Evolutionary conservation across 2,888 invertebrate genomes (phyloP), one percentile per base, ranked within the genome.

Genomic region (Euzetes globulus): DNA sequence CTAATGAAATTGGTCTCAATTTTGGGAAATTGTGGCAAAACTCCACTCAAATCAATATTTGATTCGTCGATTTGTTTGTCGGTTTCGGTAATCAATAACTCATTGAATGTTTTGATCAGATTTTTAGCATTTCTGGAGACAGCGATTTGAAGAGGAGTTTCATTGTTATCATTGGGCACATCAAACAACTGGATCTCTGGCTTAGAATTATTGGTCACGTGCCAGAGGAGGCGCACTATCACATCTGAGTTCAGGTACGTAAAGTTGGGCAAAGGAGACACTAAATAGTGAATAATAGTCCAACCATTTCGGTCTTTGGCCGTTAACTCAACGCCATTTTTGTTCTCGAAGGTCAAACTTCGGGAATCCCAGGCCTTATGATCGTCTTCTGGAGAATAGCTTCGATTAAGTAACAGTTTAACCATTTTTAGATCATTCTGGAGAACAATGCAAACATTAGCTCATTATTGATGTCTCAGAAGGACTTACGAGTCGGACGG

Each of bases 391-490:
- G 77, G 77, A 55, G 79, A 79, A 78, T 82, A 84, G 60, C 78
- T 78, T 73, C 79, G 78, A 78, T 84, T 81, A 63, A 84, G 77
- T 52, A 84, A 78, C 29, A 84, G 78, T 77, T 82, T 82, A 9
- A 83, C 82, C 78, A 83, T 79, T 72, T 80, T 78, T 19, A 81
- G 76, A 76, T 84, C 82, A 80, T 84, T 84, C 82, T 83, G 79
- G 41, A 41, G 13, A 33, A 78, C 63, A 71, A 33, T 33, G 33
- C 1, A 33, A 72, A 29, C n/a, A n/a, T n/a, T n/a, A n/a, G n/a
- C n/a, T n/a, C n/a, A n/a, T n/a, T n/a, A 41, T 41, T 41, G 41
- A 11, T 41, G 5, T 17, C 17, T 47, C 19, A 52, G 15, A n/a
- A 19, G 19, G 13, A 63, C 80, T 77, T 79, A 83, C 83, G 80